Base-by-base conservation (phyloP, 2,888 invertebrate species). In the Acleris emargana region DNA sequence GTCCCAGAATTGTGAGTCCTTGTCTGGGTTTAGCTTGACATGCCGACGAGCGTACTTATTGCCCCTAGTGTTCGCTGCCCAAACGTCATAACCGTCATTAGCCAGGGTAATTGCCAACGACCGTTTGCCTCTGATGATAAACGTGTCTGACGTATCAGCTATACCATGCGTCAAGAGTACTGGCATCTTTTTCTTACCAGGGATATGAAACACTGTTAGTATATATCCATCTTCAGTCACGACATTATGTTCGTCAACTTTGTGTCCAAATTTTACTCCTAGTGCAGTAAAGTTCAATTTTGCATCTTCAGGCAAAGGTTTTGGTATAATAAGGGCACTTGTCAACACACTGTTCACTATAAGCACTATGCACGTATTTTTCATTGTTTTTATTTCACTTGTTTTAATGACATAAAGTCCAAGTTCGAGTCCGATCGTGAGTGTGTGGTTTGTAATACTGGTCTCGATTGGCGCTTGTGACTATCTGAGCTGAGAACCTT, bases 1-100 rank as follows among this genome's bases (percentile, higher is more conserved):
- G 28, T 91, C 74, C 94, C 94, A 94, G 72, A 81, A 94, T 13
- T 80, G 71, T 1, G 76, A 64, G 64, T 93, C 88, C 0, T 66
- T 79, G 61, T 88, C 76, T 0, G 91, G 84, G 64, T 91, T 74
- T 76, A 89, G 75, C 2, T 77, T 84, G 0, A 82, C 74, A 72
- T 96, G 96, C 17, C 80, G 83, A 50, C 92, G 85, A 2, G 94
- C 93, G 79, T 95, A 95, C 16, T 86, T 87, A 73, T 94, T 95
- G 9, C 96, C 96, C 69, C 96, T 88, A 20, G 89, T 87, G 68
- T 89, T 89, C 1, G 74, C 80, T 0, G 81, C 79, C 89, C 89
- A 89, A 0, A 88, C 82, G 59, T 95, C 95, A 71, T 93, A 94
- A 25, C 94, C 94, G 20, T 84, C 84, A 50, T 90, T 88, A 1